These are phyloP conservation scores for Tanytarsus gracilentus DNA, from an alignment of 2,888 invertebrate species.

Conservation along the genomic window DNA sequence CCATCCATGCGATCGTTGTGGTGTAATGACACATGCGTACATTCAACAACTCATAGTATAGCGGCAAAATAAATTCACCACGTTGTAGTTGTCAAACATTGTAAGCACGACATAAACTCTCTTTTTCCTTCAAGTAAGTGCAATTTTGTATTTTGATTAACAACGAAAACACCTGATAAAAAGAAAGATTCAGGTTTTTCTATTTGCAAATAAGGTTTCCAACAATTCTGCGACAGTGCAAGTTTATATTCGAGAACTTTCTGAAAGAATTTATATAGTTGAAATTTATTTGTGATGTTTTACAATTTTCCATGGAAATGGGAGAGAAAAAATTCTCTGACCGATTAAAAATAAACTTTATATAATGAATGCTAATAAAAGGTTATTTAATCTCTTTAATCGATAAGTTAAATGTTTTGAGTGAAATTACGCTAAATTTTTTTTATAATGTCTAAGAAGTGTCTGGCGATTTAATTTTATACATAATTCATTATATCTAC, in stretches of 20 bases:
- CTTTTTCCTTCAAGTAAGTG: background rate
- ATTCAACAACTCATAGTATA: background rate
- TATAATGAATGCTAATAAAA: too few species aligned
- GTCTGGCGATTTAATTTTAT: too few species aligned
- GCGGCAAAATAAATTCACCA: too few species aligned
- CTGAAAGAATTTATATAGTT: background rate
- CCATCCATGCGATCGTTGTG: too few species aligned
- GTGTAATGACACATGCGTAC: background rate
- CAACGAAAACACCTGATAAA: background rate
- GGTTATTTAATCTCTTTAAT: too few species aligned
- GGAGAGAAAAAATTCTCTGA: background rate
- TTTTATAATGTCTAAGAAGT: too few species aligned
- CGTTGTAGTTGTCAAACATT: too few species aligned
- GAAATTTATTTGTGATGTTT: slow-evolving; percentile 5
- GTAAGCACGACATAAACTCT: background rate
- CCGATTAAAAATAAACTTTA: too few species aligned
- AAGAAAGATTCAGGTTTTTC: background rate
- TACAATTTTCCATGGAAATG: background rate
- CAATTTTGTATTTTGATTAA: background rate
- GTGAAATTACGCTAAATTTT: too few species aligned
- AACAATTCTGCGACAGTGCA: background rate
- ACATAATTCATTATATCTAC: too few species aligned
- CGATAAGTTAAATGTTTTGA: too few species aligned
- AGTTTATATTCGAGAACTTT: background rate
- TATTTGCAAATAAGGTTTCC: background rate